These are phyloP conservation scores for Limenitis camilla DNA, from an alignment of 2,888 invertebrate genomes.

Conservation along the genomic window DNA sequence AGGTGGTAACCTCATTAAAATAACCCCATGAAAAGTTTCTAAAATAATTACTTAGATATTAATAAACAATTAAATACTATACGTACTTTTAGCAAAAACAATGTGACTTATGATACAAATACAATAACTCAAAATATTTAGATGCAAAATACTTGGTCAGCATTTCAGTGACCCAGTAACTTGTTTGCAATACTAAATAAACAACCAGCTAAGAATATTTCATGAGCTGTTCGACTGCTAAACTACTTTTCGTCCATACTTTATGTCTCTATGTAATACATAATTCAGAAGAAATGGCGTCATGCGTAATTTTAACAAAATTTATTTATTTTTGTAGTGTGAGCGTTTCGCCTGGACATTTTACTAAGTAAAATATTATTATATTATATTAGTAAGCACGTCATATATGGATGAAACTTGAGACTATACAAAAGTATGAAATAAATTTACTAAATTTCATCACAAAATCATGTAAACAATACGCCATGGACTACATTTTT, in stretches of 20 bases:
- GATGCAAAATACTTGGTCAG: constrained; percentile 28
- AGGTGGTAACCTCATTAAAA: too few relatives aligned
- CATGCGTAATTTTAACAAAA: constrained; percentile 6
- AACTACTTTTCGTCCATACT: constrained; percentile 24
- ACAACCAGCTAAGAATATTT: constrained; percentile 37
- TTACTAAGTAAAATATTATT: too few relatives aligned
- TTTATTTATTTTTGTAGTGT: not conserved
- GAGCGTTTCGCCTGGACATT: not conserved
- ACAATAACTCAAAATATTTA: constrained; percentile 2
- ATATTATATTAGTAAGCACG: too few relatives aligned
- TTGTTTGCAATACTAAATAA: constrained; percentile 38
- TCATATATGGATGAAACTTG: too few relatives aligned
- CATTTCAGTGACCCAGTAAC: constrained; percentile 32
- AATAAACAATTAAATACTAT: not conserved
- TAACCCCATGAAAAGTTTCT: too few relatives aligned
- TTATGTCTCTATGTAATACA: constrained; percentile 11
- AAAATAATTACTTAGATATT: too few relatives aligned
- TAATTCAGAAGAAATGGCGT: constrained; percentile 7
- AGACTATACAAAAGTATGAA: too few relatives aligned
- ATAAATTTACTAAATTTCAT: too few relatives aligned
- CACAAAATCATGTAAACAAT: too few relatives aligned
- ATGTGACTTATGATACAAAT: not conserved
- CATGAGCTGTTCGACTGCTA: constrained; percentile 30
- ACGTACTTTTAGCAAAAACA: not conserved
- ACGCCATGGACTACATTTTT: too few relatives aligned